Evolutionary conservation across 2,888 invertebrate genomes (phyloP), one percentile per base, ranked within the genome.

Genomic region (Catocala sponsa): DNA sequence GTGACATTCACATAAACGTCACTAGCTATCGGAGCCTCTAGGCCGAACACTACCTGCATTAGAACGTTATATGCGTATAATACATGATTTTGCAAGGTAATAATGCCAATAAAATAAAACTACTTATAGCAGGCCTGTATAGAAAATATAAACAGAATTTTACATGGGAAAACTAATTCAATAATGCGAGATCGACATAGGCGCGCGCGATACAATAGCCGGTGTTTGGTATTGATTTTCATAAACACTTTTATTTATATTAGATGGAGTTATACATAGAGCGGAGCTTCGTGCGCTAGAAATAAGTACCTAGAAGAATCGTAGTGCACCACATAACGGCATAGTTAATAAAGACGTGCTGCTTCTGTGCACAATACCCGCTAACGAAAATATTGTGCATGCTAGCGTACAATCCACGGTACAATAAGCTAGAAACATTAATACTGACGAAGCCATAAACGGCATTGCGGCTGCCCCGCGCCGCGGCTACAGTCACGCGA

Each of bases 401-500:
- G 44, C 35, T 60, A 66, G 55, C 57, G 43, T 63, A 67, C 51
- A 71, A 61, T 51, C 53, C 58, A 68, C 60, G 51, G 48, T 55
- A 51, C 47, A 51, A 51, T 51, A 64, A 68, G 55, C 56, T 63
- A 66, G 63, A 58, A 63, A 65, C 53, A 47, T 59, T 64, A 76
- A 64, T 74, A 72, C 50, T 54, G 43, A 64, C 55, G 77, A 77
- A 77, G 79, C 75, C 76, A 68, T 77, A 77, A 61, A 65, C 73
- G 59, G 71, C 73, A 73, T 32, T 73, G 75, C 73, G 75, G 57
- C 66, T 42, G 58, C 52, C 64, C 70, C 55, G 46, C 57, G 60
- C 52, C 54, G 64, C 54, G 64, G 47, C 55, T 68, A 63, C 44
- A 7, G 78, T 77, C 82, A 83, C 84, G 88, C 83, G 76, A 79